Evolutionary conservation across 2,113 vertebrate genomes (phyloP).

Genomic region (Centropus unirufus): DNA sequence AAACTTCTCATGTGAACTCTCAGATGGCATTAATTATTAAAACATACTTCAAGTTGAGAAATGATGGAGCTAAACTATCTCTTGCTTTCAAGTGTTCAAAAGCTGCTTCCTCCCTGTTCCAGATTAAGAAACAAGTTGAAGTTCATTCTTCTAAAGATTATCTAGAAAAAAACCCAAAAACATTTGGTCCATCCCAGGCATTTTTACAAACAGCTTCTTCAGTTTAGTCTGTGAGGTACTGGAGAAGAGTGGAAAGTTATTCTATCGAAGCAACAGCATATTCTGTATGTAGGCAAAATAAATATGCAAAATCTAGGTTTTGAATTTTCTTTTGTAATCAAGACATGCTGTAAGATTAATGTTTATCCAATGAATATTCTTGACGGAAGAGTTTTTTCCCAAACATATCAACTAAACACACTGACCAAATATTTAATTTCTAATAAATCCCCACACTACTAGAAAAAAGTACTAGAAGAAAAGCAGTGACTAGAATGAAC

Average conservation of each 20-base stretch:
- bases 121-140: neutral
- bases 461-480: neutral
- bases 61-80: neutral
- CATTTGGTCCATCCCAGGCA: neutral
- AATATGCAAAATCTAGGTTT: neutral
- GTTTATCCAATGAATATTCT: neutral
- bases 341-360: neutral
- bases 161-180: neutral
- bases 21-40: slow-evolving; percentile 10
- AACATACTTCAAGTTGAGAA: neutral
- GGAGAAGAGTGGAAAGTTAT: neutral
- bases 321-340: neutral
- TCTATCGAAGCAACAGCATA: neutral
- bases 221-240: neutral
- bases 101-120: neutral
- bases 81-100: slow-evolving; percentile 21
- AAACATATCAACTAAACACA: neutral
- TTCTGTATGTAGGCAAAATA: neutral
- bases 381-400: neutral
- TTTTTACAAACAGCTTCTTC: neutral
- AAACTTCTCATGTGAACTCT: neutral
- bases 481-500: neutral
- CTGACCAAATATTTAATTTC: neutral
- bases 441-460: neutral
- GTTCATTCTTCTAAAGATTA: neutral